Evolutionary conservation across 37 sponge, comb jelly and placozoan species (phyloP).

Genomic region (Bolinopsis microptera): DNA sequence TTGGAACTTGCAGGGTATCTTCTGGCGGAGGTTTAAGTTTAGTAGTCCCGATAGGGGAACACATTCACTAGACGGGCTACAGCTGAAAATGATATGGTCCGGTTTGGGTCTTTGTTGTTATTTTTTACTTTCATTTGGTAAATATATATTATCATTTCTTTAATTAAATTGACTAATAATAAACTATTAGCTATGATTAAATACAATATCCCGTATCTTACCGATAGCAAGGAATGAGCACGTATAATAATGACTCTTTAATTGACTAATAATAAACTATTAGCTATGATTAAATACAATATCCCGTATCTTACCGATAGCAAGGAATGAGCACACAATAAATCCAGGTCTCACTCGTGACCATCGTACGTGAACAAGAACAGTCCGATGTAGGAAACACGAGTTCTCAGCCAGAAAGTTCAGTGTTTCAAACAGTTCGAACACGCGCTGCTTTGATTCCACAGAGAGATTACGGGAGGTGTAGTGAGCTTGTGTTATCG

Average conservation of each 20-base stretch:
- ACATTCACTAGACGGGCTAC: constrained; percentile 85
- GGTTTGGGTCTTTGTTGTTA: no score
- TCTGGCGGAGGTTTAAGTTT: constrained; percentile 75
- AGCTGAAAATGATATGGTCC: neutral
- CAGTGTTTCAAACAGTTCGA: constrained; percentile 83
- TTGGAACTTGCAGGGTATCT: constrained; percentile 89
- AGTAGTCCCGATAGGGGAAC: constrained; percentile 83
- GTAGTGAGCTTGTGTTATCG: constrained; percentile 94
- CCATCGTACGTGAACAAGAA: constrained; percentile 83
- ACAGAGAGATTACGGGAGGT: constrained; percentile 88
- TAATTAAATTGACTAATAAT: neutral
- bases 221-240: constrained; percentile 79
- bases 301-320: no score
- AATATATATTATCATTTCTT: no score
- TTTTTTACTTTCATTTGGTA: no score
- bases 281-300: no score
- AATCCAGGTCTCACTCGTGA: constrained; percentile 90
- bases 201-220: no score
- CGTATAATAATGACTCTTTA: no score
- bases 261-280: neutral
- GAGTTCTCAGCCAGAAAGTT: constrained; percentile 95
- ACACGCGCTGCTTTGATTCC: constrained; percentile 74
- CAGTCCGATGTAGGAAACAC: constrained; percentile 86
- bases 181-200: no score
- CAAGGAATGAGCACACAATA: constrained; percentile 85